Evolutionary conservation across 2,113 vertebrate species (phyloP).

Genomic region (Cebus imitator): DNA sequence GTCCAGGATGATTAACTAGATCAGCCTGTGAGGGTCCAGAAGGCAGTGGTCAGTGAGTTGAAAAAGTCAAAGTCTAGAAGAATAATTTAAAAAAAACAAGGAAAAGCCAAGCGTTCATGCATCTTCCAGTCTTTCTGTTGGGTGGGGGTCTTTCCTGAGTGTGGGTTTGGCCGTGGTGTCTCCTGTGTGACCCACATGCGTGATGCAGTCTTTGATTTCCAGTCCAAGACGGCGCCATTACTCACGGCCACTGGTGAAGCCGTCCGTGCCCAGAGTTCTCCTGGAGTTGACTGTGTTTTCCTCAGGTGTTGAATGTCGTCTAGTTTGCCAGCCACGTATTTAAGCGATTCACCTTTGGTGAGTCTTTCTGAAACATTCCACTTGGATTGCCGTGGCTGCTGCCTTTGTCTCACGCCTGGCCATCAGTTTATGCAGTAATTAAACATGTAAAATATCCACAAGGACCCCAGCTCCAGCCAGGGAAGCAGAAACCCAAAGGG

Average conservation of each 20-base stretch:
- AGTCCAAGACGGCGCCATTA: rapidly evolving
- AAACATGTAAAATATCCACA: background rate
- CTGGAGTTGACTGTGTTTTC: rapidly evolving
- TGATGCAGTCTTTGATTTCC: background rate
- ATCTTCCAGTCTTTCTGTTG: rapidly evolving
- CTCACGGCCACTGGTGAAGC: rapidly evolving
- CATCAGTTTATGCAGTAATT: background rate
- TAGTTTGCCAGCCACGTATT: background rate
- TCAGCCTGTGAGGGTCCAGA: background rate
- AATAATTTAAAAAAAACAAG: background rate
- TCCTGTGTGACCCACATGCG: rapidly evolving
- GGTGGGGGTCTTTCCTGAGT: background rate
- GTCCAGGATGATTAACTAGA: background rate
- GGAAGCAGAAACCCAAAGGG: background rate
- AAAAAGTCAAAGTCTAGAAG: background rate
- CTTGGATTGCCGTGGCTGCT: rapidly evolving
- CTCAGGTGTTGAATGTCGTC: rapidly evolving
- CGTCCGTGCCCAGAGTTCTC: background rate
- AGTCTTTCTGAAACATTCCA: background rate
- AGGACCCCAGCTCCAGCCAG: background rate
- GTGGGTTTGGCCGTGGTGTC: no score
- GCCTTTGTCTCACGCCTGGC: no score
- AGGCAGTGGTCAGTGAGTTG: background rate
- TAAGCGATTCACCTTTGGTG: rapidly evolving
- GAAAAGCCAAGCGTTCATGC: rapidly evolving